A percentile compares a stretch with the other conserved stretches of the same genome.
Evolutionary conservation across 2,797 vertebrate genomes (phyloP).

Genomic region (Manis pentadactyla): DNA sequence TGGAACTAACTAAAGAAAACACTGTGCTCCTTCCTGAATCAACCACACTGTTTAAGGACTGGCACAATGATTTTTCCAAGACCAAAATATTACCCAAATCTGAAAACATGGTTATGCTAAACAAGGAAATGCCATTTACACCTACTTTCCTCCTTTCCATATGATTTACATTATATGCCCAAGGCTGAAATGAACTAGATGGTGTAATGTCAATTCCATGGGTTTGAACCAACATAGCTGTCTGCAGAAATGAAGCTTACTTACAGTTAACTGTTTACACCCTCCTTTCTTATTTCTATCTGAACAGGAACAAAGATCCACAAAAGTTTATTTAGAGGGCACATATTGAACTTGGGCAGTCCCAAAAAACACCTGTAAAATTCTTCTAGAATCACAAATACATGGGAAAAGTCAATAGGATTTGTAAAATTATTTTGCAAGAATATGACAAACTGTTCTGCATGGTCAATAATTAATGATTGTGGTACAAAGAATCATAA

Average conservation of each 20-base stretch:
- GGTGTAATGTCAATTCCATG: neutral
- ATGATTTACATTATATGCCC: neutral
- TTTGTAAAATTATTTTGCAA: neutral
- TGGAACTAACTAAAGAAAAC: neutral
- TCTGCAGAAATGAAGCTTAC: neutral
- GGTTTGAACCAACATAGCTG: neutral
- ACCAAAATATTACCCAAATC: neutral
- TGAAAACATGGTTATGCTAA: neutral
- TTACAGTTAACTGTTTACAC: neutral
- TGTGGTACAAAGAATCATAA: neutral
- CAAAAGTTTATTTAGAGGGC: neutral
- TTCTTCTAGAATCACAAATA: neutral
- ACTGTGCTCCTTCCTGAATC: slow-evolving; percentile 8
- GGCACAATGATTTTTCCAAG: neutral
- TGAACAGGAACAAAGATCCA: neutral
- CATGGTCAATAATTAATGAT: neutral
- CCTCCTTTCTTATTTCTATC: neutral
- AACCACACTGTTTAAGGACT: neutral
- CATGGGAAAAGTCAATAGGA: neutral
- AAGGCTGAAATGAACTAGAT: neutral
- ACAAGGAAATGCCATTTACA: neutral
- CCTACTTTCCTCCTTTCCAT: neutral
- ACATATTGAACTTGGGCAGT: neutral
- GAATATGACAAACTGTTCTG: neutral
- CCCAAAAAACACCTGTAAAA: neutral